A percentile compares a stretch with the other conserved stretches of the same genome.
Evolutionary conservation across 2,797 vertebrate genomes (phyloP).

Genomic region (Helarctos malayanus): DNA sequence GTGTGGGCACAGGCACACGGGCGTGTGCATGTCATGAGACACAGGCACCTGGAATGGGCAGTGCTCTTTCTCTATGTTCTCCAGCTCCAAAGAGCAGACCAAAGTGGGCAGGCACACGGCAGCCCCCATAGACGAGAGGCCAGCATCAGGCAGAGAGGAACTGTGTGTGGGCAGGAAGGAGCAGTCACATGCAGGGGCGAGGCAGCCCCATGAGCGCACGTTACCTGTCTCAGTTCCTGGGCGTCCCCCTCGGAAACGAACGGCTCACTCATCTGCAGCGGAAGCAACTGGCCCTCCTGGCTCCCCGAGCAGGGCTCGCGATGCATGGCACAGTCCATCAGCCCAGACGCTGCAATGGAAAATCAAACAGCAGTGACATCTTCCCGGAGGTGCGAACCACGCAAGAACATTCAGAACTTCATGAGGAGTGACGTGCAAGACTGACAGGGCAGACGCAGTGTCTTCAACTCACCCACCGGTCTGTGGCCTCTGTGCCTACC

Average conservation of each 20-base stretch:
- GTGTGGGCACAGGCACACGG: background rate
- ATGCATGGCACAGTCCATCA: slow-evolving; percentile 86
- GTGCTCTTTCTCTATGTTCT: background rate
- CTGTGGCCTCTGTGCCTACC: background rate
- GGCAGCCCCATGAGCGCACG: background rate
- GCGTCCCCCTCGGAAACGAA: slow-evolving; percentile 93
- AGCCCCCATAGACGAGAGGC: background rate
- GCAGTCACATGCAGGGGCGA: background rate
- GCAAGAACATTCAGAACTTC: background rate
- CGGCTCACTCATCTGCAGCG: slow-evolving; percentile 91
- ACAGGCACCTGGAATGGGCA: background rate
- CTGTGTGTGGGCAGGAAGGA: background rate
- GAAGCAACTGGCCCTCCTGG: slow-evolving; percentile 86
- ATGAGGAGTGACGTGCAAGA: background rate
- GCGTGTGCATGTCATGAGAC: background rate
- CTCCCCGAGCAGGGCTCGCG: slow-evolving; percentile 88
- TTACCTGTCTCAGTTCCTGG: slow-evolving; percentile 96
- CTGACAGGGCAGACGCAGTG: background rate
- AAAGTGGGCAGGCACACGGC: too few relatives aligned
- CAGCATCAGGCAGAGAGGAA: background rate
- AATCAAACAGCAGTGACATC: slow-evolving; percentile 61
- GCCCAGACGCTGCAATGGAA: slow-evolving; percentile 88
- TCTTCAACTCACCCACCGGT: background rate
- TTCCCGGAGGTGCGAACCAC: background rate
- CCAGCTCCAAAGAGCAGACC: background rate